A percentile compares a stretch with the other conserved stretches of the same genome.
These are phyloP conservation scores for Dolichoris vasculosae DNA, from an alignment of 1,140 invertebrate species.

Conservation along the genomic window DNA sequence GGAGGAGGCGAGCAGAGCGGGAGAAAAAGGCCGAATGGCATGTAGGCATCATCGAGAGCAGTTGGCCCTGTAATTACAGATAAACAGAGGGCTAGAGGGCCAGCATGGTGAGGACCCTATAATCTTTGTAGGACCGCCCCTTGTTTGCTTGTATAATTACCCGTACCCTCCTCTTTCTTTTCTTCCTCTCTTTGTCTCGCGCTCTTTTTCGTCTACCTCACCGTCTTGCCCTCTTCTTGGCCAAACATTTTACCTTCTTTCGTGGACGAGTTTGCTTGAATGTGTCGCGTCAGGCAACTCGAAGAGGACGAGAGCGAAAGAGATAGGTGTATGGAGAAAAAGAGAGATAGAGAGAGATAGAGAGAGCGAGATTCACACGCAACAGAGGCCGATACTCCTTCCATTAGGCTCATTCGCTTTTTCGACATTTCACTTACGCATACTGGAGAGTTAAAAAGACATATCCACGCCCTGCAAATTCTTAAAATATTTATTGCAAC, in stretches of 20 bases:
- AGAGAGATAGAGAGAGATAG: not conserved
- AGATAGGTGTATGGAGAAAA: not conserved
- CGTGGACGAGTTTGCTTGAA: slow-evolving; percentile 70
- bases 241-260: slow-evolving; percentile 27
- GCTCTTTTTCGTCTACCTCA: slow-evolving; percentile 17
- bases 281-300: slow-evolving; percentile 39
- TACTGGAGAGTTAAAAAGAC: not conserved
- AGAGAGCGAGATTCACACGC: too few relatives aligned
- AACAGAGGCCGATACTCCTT: too few relatives aligned
- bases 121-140: slow-evolving; percentile 64
- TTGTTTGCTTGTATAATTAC: slow-evolving; percentile 35
- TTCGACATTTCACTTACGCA: slow-evolving; percentile 60
- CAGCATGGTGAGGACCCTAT: slow-evolving; percentile 63
- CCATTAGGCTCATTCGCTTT: slow-evolving; percentile 46
- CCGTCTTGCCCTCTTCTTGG: slow-evolving; percentile 51
- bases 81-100: slow-evolving; percentile 63
- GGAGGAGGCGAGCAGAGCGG: not conserved
- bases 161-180: slow-evolving; percentile 9
- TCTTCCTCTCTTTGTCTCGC: slow-evolving; percentile 1
- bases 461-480: not conserved
- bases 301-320: not conserved
- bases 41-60: slow-evolving; percentile 57
- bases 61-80: slow-evolving; percentile 71
- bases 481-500: not conserved
- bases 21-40: slow-evolving; percentile 5